A percentile compares a stretch with the other conserved stretches of the same genome.
phyloP scores from a whole-genome alignment of 1,140 invertebrate species.

The Aphis gossypii region DNA sequence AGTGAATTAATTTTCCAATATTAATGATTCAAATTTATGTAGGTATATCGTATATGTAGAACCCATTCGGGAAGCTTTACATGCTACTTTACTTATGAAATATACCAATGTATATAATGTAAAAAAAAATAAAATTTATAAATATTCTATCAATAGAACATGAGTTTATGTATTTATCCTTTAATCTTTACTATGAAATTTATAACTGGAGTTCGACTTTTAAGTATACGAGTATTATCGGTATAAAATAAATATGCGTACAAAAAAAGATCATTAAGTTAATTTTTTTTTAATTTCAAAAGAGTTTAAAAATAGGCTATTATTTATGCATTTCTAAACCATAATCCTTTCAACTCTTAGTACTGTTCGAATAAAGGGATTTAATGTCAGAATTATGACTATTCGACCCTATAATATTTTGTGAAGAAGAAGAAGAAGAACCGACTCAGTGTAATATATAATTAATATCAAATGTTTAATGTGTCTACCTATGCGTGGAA shows the following conservation, averaged over 20 bases:
- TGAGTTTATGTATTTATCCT: neutral
- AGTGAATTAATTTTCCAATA: neutral
- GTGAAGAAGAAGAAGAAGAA: neutral
- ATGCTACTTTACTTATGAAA: neutral
- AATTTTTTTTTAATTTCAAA: neutral
- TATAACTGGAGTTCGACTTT: neutral
- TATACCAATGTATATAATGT: neutral
- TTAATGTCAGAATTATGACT: neutral
- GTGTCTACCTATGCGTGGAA: neutral
- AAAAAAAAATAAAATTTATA: neutral
- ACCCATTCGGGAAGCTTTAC: neutral
- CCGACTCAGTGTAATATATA: neutral
- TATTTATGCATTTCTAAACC: neutral
- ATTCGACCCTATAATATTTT: neutral
- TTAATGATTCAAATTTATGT: neutral
- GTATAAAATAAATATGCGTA: neutral
- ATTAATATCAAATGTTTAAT: neutral
- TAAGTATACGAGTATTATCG: neutral
- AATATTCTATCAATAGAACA: neutral
- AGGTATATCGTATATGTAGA: neutral
- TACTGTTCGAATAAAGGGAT: constrained; percentile 9
- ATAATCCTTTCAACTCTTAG: neutral
- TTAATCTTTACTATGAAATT: neutral
- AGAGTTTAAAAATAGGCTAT: neutral
- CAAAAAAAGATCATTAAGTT: neutral